Conservation (phyloP, 2,113 vertebrate genomes). For the Rhynchomys soricoides region DNA sequence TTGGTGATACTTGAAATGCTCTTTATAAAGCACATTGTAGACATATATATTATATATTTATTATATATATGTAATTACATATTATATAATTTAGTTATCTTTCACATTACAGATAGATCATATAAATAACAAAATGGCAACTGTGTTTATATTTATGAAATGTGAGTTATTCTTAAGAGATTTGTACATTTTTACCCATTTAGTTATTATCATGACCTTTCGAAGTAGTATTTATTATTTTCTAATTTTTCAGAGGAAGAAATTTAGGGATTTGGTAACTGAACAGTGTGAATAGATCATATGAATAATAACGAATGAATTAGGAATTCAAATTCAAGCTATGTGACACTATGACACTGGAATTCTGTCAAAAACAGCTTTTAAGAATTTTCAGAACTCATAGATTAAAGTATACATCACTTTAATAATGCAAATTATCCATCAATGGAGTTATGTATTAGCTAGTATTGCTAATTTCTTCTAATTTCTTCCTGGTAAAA, state of each 20-base stretch:
- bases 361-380: constrained; percentile 1
- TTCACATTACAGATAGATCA: neutral
- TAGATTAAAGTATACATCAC: neutral
- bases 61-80: too few relatives aligned
- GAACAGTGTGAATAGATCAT: neutral
- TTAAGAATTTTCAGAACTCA: neutral
- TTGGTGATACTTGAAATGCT: neutral
- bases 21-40: neutral
- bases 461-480: constrained; percentile 13
- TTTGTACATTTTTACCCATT: neutral
- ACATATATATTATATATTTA: neutral
- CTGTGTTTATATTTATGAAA: constrained; percentile 10
- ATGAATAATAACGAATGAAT: neutral
- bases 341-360: neutral
- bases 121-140: neutral
- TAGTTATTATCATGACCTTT: neutral
- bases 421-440: constrained; percentile 4
- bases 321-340: constrained; percentile 16
- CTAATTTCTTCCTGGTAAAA: constrained; percentile 23
- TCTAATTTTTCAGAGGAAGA: constrained; percentile 42
- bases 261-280: neutral
- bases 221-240: neutral
- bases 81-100: neutral
- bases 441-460: neutral
- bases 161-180: neutral